These are phyloP conservation scores for Leptinotarsa undecemlineata DNA, from an alignment of 1,140 invertebrate genomes.

Conservation along the genomic window DNA sequence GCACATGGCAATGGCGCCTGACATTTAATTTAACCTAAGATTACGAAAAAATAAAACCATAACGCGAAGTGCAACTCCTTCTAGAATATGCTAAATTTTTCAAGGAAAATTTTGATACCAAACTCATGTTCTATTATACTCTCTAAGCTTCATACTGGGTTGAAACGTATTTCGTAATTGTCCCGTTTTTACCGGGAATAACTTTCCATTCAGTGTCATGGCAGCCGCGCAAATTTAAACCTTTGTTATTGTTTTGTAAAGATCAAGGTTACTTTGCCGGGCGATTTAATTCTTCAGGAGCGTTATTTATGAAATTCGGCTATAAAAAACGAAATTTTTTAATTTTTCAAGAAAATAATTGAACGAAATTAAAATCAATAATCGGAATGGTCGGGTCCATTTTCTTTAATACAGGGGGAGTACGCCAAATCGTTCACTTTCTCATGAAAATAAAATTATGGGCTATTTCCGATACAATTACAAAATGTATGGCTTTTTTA, in stretches of 20 bases:
- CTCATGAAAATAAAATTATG: too few species aligned
- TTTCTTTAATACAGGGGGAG: conserved; percentile 23
- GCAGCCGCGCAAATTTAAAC: conserved; percentile 37
- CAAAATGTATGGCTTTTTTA: too few species aligned
- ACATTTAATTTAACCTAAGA: conserved; percentile 46
- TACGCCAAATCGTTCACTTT: not conserved
- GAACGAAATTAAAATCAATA: conserved; percentile 24
- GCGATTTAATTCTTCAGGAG: too few species aligned
- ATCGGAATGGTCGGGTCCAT: conserved; percentile 26
- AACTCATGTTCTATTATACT: conserved; percentile 14
- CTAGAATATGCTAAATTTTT: conserved; percentile 35
- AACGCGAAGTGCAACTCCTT: not conserved
- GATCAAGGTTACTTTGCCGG: conserved; percentile 8
- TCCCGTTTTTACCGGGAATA: conserved; percentile 41
- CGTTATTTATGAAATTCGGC: too few species aligned
- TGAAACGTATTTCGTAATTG: conserved; percentile 18
- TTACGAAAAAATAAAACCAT: conserved; percentile 15
- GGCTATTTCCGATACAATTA: too few species aligned
- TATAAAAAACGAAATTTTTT: too few species aligned
- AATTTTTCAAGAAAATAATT: conserved; percentile 3
- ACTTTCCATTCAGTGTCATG: conserved; percentile 40
- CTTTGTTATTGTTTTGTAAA: not conserved
- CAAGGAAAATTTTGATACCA: conserved; percentile 31
- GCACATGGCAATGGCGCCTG: conserved; percentile 44
- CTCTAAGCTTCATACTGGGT: conserved; percentile 1